Evolutionary conservation across 2,888 invertebrate genomes (phyloP).

Genomic region (Oeneis ivallda): DNA sequence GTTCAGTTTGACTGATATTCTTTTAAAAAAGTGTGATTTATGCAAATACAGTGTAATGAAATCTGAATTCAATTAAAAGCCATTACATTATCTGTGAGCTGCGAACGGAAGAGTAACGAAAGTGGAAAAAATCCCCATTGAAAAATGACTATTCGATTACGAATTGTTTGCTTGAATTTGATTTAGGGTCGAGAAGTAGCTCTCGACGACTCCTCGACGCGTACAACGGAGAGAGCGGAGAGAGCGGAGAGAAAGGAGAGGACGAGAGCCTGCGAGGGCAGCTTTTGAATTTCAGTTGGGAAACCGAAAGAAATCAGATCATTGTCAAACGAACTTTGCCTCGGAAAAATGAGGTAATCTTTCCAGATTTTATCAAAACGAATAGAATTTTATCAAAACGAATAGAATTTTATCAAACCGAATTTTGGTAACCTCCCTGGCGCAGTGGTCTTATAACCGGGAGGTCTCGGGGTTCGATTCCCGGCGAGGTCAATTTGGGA

Average conservation of each 20-base stretch:
- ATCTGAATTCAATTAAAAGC: too few relatives aligned
- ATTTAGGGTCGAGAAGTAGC: constrained; percentile 9
- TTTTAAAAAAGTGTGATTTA: too few relatives aligned
- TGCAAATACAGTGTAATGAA: too few relatives aligned
- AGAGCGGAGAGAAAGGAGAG: not conserved
- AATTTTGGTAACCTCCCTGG: too few relatives aligned
- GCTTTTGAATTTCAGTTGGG: constrained; percentile 4
- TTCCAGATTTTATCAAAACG: constrained; percentile 1
- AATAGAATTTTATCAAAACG: not conserved
- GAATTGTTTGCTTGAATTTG: constrained; percentile 4
- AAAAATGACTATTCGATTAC: constrained; percentile 14
- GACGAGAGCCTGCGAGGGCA: not conserved
- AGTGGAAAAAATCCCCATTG: not conserved
- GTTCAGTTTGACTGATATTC: too few relatives aligned
- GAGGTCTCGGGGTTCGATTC: too few relatives aligned
- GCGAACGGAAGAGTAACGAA: not conserved
- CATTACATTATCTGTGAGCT: too few relatives aligned
- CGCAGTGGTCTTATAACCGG: too few relatives aligned
- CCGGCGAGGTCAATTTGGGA: too few relatives aligned
- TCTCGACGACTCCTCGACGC: not conserved
- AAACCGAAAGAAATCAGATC: constrained; percentile 4
- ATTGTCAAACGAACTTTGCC: constrained; percentile 3
- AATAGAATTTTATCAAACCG: too few relatives aligned
- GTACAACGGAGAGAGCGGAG: not conserved
- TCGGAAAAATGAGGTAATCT: constrained; percentile 3